Conservation (phyloP, 2,888 invertebrate species). For the Muscina levida region DNA sequence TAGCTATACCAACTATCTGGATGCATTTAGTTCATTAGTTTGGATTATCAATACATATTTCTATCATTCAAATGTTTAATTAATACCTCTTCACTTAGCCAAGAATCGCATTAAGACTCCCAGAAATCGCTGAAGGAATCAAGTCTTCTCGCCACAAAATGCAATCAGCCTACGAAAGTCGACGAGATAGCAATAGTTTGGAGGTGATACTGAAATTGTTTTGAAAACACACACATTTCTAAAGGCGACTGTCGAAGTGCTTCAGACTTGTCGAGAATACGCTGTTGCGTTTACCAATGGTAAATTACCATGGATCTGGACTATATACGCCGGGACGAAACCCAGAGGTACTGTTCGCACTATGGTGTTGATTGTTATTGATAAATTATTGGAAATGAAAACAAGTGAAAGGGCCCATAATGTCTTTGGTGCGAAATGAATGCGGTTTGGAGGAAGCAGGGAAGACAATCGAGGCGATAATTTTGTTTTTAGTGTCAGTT, state of each 20-base stretch:
- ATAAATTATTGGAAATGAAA: slow-evolving; percentile 29
- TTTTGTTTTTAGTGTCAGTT: slow-evolving; percentile 42
- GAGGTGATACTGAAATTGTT: slow-evolving; percentile 37
- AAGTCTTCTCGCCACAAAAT: too few species aligned
- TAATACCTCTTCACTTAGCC: too few species aligned
- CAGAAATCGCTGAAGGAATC: background rate
- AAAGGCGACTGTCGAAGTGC: too few species aligned
- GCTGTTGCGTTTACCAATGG: too few species aligned
- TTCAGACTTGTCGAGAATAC: too few species aligned
- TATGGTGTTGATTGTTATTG: slow-evolving; percentile 33
- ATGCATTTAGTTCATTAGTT: too few species aligned
- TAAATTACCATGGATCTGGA: background rate
- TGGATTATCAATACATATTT: background rate
- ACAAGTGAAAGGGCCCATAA: background rate
- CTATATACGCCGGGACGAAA: slow-evolving; percentile 2
- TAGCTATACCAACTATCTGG: too few species aligned
- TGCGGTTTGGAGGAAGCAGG: background rate
- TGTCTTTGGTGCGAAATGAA: slow-evolving; percentile 30
- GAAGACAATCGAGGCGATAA: slow-evolving; percentile 2
- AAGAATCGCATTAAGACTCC: too few species aligned
- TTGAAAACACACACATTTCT: slow-evolving; percentile 23
- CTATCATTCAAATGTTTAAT: background rate
- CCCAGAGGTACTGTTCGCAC: slow-evolving; percentile 9
- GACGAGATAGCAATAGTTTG: slow-evolving; percentile 29
- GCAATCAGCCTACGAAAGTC: too few species aligned